Base-by-base conservation (phyloP, 2,797 vertebrate species). In the Aselliscus stoliczkanus region DNA sequence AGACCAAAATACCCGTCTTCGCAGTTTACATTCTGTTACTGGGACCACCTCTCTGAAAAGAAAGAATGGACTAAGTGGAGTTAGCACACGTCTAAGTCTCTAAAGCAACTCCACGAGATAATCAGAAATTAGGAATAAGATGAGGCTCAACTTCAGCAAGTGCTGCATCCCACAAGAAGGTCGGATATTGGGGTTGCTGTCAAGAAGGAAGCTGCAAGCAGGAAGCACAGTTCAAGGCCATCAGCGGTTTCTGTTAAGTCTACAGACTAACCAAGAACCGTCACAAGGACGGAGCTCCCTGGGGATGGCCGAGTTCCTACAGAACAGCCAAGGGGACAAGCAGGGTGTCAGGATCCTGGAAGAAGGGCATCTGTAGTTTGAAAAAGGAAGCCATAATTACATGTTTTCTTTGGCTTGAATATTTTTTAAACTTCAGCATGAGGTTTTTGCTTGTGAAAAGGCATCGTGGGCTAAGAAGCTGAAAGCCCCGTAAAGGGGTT, bases 101-200 rank as follows among this genome's bases (percentile, higher is more conserved):
- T 47, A 42, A 79, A 42, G 44, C 34, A 50, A 37, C 18, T 31
- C 14, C 27, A n/a, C 7, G 14, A 47, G 17, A 72, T 52, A 7
- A 44, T 8, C 21, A 67, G 44, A 73, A 21, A 18, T 54, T 21
- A 20, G 52, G 20, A 64, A n/a, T 10, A 29, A 44, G 47, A 69
- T 27, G 31, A 29, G 37, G 25, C 18, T 37, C 13, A 20, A 18
- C 52, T 54, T 54, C 3, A 2, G 31, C 9, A 27, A 50, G 10
- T 1, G 5, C 44, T 11, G 10, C 39, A 7, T n/a, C 34, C 62
- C 37, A 10, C 0, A 0, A 21, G 39, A 50, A 67, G 54, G 47
- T 27, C 39, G 3, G 8, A 27, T 4, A 11, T 9, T 0, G 34
- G 0, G 5, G 27, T 20, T 23, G 9, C 0, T 11, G 11, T 17